Evolutionary conservation across 2,888 invertebrate species (phyloP), one percentile per base, ranked within the genome.

Genomic region (Oscheius sp.): DNA sequence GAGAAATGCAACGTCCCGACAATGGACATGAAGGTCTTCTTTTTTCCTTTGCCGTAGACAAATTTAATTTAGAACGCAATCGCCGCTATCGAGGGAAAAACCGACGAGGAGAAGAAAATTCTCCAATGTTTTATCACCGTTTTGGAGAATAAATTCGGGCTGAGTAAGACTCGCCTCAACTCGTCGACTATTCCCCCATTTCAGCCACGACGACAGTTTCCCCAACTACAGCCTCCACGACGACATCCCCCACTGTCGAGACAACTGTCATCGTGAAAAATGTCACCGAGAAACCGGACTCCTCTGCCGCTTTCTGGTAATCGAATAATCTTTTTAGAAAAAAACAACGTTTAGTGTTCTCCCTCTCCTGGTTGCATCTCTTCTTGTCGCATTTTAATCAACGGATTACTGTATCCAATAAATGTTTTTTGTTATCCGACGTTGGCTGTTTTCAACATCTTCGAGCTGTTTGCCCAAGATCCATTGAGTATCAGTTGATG

Each of bases 91-190:
- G 41, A 18, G 43, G 23, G n/a, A 13, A 21, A 6, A 1, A 29
- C 29, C 21, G 61, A 61, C 61, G 21, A 61, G n/a, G 61, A 61
- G 61, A 61, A 61, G 23, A 23, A 35, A 12, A 43, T 61, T 23
- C 18, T 29, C 7, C 18, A 61, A 13, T 61, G 61, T 18, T 61
- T 61, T 23, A 18, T 61, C 29, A 41, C 29, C 13, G 7, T 61
- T 41, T 41, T 61, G 5, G 61, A 61, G 23, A 18, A 1, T n/a
- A 61, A 61, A 41, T 61, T 61, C 43, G 61, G 43, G 1, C 43
- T 61, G 61, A 41, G 29, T 29, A 61, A 6, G 61, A 25, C 55
- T n/a, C n/a, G n/a, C n/a, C n/a, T n/a, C n/a, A n/a, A n/a, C n/a
- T n/a, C n/a, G n/a, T n/a, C n/a, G n/a, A n/a, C n/a, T n/a, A n/a